Evolutionary conservation across 2,113 vertebrate species (phyloP).

Genomic region (Madoqua kirkii): DNA sequence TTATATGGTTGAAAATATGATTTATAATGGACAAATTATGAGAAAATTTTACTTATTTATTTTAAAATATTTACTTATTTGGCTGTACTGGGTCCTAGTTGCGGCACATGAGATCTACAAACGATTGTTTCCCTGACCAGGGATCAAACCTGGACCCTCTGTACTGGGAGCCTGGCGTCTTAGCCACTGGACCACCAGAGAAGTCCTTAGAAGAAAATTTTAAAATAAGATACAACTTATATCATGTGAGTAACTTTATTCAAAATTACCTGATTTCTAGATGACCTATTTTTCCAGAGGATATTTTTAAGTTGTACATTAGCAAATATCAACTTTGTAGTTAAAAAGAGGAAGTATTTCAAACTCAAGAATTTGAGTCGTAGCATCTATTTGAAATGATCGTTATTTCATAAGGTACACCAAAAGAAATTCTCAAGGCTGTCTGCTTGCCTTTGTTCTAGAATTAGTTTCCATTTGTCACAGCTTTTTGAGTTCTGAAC

Average conservation of each 20-base stretch:
- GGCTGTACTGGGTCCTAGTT: not conserved
- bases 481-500: not conserved
- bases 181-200: not conserved
- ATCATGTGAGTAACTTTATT: not conserved
- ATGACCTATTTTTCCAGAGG: not conserved
- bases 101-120: not conserved
- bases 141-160: not conserved
- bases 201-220: not conserved
- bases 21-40: not conserved
- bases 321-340: not conserved
- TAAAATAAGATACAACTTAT: not conserved
- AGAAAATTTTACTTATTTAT: not conserved
- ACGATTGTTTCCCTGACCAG: not conserved
- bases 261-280: conserved; percentile 8
- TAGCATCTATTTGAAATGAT: not conserved
- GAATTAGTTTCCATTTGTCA: conserved; percentile 3
- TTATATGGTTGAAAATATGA: not conserved
- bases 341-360: conserved; percentile 13
- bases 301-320: not conserved
- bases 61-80: not conserved
- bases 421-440: not conserved
- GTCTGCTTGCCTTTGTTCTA: not conserved
- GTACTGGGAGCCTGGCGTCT: not conserved
- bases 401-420: not conserved
- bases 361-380: not conserved